Evolutionary conservation across 2,888 invertebrate species (phyloP).

Genomic region (Meiosimyza platycephala): DNA sequence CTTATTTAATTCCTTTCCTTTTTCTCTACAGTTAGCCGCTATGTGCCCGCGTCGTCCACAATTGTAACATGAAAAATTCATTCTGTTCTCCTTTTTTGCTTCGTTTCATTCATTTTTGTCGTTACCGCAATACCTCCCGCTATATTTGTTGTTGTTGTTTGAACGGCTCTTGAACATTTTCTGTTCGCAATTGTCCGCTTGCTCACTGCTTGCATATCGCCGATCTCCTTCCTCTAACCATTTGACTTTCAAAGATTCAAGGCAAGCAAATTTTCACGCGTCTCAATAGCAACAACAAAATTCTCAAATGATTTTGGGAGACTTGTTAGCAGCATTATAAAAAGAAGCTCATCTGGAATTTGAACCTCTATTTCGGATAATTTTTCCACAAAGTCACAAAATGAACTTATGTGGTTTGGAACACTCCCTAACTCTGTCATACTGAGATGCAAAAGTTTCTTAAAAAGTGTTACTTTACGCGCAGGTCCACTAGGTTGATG

Average conservation of each 20-base stretch:
- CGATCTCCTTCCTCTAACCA: slow-evolving; percentile 37
- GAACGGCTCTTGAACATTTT: no score
- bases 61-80: not conserved
- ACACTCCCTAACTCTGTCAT: slow-evolving; percentile 34
- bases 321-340: slow-evolving; percentile 43
- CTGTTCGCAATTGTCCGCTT: not conserved
- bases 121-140: no score
- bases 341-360: slow-evolving; percentile 37
- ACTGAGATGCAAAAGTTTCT: slow-evolving; percentile 33
- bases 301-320: slow-evolving; percentile 41
- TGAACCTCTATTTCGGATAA: slow-evolving; percentile 37
- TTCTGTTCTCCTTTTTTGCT: no score
- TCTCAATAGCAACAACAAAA: slow-evolving; percentile 44
- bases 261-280: slow-evolving; percentile 39
- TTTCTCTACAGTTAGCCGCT: not conserved
- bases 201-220: slow-evolving; percentile 22
- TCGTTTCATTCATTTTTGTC: not conserved
- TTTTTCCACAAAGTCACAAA: slow-evolving; percentile 22
- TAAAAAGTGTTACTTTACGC: slow-evolving; percentile 41
- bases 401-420: slow-evolving; percentile 36
- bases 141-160: no score
- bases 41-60: not conserved
- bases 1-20: no score
- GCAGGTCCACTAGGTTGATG: slow-evolving; percentile 42
- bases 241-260: slow-evolving; percentile 33